These are phyloP conservation scores for Bubalus kerabau DNA, from an alignment of 2,113 vertebrate species.

Conservation along the genomic window DNA sequence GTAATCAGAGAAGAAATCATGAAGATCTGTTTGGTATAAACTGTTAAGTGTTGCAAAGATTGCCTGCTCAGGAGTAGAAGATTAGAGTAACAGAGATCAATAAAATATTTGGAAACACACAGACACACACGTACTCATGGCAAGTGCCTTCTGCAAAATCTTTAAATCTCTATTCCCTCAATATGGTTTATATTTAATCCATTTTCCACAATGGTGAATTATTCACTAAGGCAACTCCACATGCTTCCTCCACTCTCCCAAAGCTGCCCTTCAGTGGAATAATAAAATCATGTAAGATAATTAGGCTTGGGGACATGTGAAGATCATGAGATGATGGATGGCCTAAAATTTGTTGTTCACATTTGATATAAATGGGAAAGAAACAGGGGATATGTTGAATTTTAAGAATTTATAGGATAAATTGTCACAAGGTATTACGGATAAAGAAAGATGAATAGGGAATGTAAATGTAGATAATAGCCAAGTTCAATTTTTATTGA, in stretches of 20 bases:
- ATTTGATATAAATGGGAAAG: not conserved
- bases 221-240: not conserved
- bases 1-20: not conserved
- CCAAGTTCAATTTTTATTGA: not conserved
- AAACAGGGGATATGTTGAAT: not conserved
- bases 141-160: not conserved
- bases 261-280: not conserved
- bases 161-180: not conserved
- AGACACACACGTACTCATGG: not conserved
- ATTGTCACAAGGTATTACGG: not conserved
- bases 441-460: not conserved
- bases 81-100: not conserved
- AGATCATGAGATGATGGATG: not conserved
- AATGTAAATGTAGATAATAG: not conserved
- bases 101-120: not conserved
- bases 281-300: not conserved
- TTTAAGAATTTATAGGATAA: not conserved
- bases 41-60: not conserved
- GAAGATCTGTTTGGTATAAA: not conserved
- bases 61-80: not conserved
- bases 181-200: not conserved
- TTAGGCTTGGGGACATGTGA: not conserved
- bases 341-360: not conserved
- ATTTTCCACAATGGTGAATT: not conserved
- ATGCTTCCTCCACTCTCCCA: not conserved